phyloP scores from a whole-genome alignment of 1,140 invertebrate species.

The Bradynema listronoti region DNA sequence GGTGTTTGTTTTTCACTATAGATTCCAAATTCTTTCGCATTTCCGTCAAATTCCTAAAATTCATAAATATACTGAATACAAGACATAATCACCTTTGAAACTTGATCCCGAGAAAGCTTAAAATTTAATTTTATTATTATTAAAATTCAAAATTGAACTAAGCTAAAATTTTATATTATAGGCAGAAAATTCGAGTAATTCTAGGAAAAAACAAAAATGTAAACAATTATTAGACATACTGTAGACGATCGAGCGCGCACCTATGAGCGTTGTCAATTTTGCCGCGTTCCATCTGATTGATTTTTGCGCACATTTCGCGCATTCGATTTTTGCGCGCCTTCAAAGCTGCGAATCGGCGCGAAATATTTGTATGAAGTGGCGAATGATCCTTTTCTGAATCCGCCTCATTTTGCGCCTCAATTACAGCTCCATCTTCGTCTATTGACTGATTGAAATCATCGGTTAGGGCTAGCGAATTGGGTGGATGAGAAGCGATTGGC shows the following conservation, averaged over 20 bases:
- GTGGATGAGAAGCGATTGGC: background rate
- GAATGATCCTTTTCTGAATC: background rate
- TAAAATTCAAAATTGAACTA: too few species aligned
- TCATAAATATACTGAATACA: too few species aligned
- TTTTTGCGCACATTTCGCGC: constrained; percentile 16
- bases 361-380: constrained; percentile 25
- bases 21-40: constrained; percentile 30
- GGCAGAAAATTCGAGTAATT: too few species aligned
- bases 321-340: constrained; percentile 28
- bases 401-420: background rate
- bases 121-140: too few species aligned
- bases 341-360: constrained; percentile 28
- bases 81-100: too few species aligned
- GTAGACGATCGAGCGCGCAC: constrained; percentile 16
- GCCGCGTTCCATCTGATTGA: constrained; percentile 15
- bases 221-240: too few species aligned
- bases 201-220: too few species aligned
- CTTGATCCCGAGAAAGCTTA: too few species aligned
- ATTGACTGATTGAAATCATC: background rate
- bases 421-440: background rate
- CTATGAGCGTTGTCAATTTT: constrained; percentile 28
- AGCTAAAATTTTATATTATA: too few species aligned
- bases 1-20: too few species aligned
- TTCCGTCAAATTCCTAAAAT: constrained; percentile 15
- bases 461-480: too few species aligned